phyloP scores from a whole-genome alignment of 2,113 vertebrate genomes.

The Sterrhoptilus dennistouni region DNA sequence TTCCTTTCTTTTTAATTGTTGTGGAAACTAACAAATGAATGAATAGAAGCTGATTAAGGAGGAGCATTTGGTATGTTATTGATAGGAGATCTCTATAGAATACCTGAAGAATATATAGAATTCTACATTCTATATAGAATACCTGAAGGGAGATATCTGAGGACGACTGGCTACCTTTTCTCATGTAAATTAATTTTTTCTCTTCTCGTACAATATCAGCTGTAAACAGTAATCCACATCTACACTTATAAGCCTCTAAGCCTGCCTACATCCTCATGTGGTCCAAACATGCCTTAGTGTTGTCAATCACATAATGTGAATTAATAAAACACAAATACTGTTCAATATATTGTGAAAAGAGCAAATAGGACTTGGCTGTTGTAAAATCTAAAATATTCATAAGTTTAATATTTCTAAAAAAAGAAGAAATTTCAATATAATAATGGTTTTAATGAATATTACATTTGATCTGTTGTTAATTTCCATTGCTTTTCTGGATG shows the following conservation, averaged over 20 bases:
- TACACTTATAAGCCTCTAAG: not conserved
- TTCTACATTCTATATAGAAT: not conserved
- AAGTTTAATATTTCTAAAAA: not conserved
- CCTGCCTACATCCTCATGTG: accelerated
- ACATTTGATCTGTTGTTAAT: not conserved
- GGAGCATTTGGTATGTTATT: not conserved
- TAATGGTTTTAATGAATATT: not conserved
- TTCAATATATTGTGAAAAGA: not conserved
- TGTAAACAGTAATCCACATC: not conserved
- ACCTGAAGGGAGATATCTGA: not conserved
- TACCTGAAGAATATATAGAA: not conserved
- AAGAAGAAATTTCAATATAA: not conserved
- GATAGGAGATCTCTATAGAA: not conserved
- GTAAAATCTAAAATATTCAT: not conserved
- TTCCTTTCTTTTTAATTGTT: not conserved
- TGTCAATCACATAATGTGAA: not conserved
- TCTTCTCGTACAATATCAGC: not conserved
- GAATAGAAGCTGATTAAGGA: not conserved
- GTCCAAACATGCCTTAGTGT: not conserved
- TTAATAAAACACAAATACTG: not conserved
- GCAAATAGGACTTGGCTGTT: not conserved
- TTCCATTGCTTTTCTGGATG: slow-evolving; percentile 15
- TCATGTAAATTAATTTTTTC: not conserved
- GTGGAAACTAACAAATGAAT: not conserved
- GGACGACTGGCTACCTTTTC: not conserved